These are phyloP conservation scores for Drosophila flavopinicola DNA, from an alignment of 2,888 invertebrate genomes.

Conservation along the genomic window DNA sequence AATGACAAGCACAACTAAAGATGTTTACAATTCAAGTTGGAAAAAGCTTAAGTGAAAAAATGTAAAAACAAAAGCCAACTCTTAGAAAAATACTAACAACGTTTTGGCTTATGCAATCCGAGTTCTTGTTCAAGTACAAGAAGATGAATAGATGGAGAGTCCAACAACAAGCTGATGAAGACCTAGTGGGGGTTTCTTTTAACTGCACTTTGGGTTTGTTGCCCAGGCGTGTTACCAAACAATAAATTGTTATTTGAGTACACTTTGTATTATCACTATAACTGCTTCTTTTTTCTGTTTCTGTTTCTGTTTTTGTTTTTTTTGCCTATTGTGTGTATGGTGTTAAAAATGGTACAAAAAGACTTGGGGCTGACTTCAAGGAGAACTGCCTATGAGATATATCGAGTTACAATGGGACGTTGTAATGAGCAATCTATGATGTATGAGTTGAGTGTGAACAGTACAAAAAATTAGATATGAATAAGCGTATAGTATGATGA, in stretches of 20 bases:
- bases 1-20: conserved; percentile 10
- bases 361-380: conserved; percentile 54
- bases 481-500: not conserved
- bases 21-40: not conserved
- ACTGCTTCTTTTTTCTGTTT: conserved; percentile 7
- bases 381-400: conserved; percentile 56
- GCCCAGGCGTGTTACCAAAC: conserved; percentile 42
- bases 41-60: conserved; percentile 9
- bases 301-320: not conserved
- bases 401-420: conserved; percentile 42
- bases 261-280: conserved; percentile 44
- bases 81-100: conserved; percentile 14
- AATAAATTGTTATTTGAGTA: conserved; percentile 62
- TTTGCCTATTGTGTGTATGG: conserved; percentile 50
- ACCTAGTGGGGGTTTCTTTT: conserved; percentile 34
- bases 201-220: conserved; percentile 33
- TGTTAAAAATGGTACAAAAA: conserved; percentile 60
- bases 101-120: conserved; percentile 62
- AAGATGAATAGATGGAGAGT: conserved; percentile 8
- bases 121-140: conserved; percentile 70
- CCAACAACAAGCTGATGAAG: conserved; percentile 14
- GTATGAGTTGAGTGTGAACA: conserved; percentile 9
- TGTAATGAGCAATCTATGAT: conserved; percentile 35
- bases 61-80: conserved; percentile 3
- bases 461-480: conserved; percentile 7